A percentile compares a stretch with the other conserved stretches of the same genome.
phyloP scores from a whole-genome alignment of 2,113 vertebrate species.

The rat (Rattus norvegicus) region GRCr8 NC_086032.1:73374001-73374500 shows the following conservation, averaged over 20 bases:
- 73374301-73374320: constrained; percentile 91
- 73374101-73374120: background rate
- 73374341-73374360: constrained; percentile 90
- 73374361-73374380: constrained; percentile 92
- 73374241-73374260: constrained; percentile 68
- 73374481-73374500: constrained; percentile 85
- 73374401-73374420: background rate
- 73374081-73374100: fast-evolving
- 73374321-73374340: constrained; percentile 90
- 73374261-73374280: constrained; percentile 89
- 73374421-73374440: background rate
- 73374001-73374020: background rate
- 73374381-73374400: constrained; percentile 77
- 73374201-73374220: background rate
- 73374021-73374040: background rate
- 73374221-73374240: constrained; percentile 9
- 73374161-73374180: background rate
- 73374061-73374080: background rate
- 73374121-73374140: background rate
- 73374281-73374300: constrained; percentile 87
- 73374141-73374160: background rate
- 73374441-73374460: background rate
- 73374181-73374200: background rate
- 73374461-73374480: constrained; percentile 77
- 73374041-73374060: background rate